These are phyloP conservation scores for Linurgus olivaceus DNA, from an alignment of 2,797 vertebrate genomes.

Conservation along the genomic window DNA sequence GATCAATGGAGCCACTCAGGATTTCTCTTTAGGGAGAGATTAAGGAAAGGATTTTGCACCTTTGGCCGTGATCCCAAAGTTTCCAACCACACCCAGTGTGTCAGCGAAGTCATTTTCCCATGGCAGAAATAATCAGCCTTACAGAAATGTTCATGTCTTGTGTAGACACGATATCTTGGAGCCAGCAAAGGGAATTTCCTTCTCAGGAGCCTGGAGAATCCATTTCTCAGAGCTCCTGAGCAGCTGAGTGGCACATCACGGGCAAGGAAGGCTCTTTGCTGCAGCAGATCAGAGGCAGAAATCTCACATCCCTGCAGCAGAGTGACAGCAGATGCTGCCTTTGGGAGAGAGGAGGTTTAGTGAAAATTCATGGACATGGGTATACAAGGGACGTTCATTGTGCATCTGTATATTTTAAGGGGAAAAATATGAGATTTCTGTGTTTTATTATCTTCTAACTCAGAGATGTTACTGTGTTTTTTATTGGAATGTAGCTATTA, in stretches of 20 bases:
- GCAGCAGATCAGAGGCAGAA: not conserved
- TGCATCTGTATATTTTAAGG: not conserved
- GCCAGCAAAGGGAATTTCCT: not conserved
- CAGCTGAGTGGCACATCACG: not conserved
- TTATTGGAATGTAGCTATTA: not conserved
- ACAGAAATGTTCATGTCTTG: not conserved
- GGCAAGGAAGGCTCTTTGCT: not conserved
- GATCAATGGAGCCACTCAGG: not conserved
- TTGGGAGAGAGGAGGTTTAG: not conserved
- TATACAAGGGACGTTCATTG: not conserved
- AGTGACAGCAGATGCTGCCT: slow-evolving; percentile 17
- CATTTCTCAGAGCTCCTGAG: not conserved
- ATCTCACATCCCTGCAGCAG: not conserved
- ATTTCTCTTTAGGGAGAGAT: not conserved
- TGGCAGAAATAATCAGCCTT: not conserved
- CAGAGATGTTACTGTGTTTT: not conserved
- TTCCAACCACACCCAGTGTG: not conserved
- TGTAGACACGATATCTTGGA: accelerated
- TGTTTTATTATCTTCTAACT: not conserved
- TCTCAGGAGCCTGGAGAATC: not conserved
- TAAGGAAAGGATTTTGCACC: not conserved
- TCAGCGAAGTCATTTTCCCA: not conserved
- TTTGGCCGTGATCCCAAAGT: not conserved
- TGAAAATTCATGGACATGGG: not conserved
- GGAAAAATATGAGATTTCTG: not conserved